Base-by-base conservation (phyloP, 2,888 invertebrate species). In the Auanema freiburgensis region DNA sequence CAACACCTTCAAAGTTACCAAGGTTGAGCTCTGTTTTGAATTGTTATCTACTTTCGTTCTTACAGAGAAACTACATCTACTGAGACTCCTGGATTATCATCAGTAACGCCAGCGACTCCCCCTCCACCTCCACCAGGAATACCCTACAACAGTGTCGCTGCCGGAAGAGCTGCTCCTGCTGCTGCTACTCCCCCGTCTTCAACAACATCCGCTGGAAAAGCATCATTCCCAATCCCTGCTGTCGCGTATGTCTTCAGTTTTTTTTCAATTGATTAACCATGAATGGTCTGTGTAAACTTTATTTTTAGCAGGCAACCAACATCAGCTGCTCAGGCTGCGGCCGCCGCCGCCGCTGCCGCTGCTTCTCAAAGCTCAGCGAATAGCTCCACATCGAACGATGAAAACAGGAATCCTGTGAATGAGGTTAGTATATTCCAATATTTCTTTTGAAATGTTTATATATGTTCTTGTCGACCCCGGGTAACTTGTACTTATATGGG, bases 131-230 rank as follows among this genome's bases (percentile, higher is more conserved):
- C 78, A 10, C 79, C 79, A 14, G 73, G 72, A n/a, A 78, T 79
- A 54, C 78, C 81, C 1, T 81, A 81, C 65, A 80, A 81, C 58
- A 76, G 79, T 2, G 74, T 81, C 5, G 81, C 78, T 1, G 80
- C 81, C 16, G 79, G 79, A 21, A 21, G 62, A 40, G 62, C 57
- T 41, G 44, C 42, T 16, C 49, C 57, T 6, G 53, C 62, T 1
- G 57, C 62, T 18, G 18, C 61, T 11, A 23, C 62, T n/a, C 51
- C 62, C 11, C 62, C 62, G 16, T n/a, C 24, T n/a, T 57, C 62
- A n/a, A 43, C 43, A 18, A 49, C 56, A n/a, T 46, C 60, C 1
- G 33, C 53, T n/a, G 62, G 62, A 44, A 62, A 62, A 21, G 62
- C 56, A 14, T 51, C 56, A 6, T 62, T 62, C 51, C 50, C 62